A percentile compares a stretch with the other conserved stretches of the same genome.
Conservation (phyloP, 2,888 invertebrate genomes). For the Teleiodes luculella region DNA sequence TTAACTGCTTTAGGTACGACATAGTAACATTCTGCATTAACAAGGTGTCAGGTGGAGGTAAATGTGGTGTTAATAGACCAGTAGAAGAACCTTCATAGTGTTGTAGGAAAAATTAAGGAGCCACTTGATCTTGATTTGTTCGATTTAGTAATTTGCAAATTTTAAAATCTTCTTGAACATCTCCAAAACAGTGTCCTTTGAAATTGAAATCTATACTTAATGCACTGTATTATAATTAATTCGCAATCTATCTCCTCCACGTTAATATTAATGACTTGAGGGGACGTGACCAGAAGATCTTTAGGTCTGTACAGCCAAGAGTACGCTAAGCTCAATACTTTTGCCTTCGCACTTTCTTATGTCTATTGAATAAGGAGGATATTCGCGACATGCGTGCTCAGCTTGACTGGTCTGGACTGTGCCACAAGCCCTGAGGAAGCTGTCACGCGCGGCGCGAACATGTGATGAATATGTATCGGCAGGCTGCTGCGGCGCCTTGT, state of each 20-base stretch:
- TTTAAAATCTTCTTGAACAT: too few species aligned
- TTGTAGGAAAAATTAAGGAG: too few species aligned
- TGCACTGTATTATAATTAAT: background rate
- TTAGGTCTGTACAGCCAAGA: background rate
- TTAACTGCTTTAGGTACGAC: background rate
- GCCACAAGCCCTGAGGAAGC: constrained; percentile 61
- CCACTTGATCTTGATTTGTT: too few species aligned
- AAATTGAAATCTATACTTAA: too few species aligned
- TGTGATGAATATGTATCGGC: constrained; percentile 75
- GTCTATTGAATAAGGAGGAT: too few species aligned
- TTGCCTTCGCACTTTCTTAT: too few species aligned
- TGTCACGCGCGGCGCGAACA: constrained; percentile 74
- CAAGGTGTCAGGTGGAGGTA: background rate
- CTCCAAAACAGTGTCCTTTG: too few species aligned
- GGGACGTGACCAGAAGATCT: background rate
- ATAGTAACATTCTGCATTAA: background rate
- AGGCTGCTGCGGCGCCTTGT: constrained; percentile 72
- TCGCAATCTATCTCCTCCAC: background rate
- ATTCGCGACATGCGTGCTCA: too few species aligned
- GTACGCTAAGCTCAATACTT: background rate
- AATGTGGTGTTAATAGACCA: background rate
- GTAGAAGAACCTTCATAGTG: too few species aligned
- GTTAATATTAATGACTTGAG: background rate
- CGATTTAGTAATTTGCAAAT: too few species aligned
- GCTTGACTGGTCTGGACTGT: background rate